Percentiles rank a stretch among this genome's conserved stretches.
phyloP scores from a whole-genome alignment of 1,140 invertebrate species.

The Pemphigus obesinymphae region DNA sequence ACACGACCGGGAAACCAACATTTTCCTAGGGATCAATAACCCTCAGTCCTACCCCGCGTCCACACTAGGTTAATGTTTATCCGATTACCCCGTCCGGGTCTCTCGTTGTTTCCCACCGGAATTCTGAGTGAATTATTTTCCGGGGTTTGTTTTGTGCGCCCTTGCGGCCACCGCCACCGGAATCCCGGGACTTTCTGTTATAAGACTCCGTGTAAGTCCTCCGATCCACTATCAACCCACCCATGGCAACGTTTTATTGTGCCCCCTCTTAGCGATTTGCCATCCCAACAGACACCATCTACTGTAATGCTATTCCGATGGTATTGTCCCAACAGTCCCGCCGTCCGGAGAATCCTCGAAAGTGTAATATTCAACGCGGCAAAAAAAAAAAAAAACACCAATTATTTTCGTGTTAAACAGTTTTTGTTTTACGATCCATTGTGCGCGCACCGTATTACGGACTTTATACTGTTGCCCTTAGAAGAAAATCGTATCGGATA shows the following conservation, averaged over 20 bases:
- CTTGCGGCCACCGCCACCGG: not conserved
- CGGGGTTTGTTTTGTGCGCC: slow-evolving; percentile 26
- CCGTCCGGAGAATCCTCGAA: not conserved
- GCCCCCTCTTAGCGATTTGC: not conserved
- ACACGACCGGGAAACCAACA: slow-evolving; percentile 11
- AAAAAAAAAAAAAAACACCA: not conserved
- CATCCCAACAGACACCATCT: not conserved
- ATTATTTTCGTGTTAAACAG: not conserved
- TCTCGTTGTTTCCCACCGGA: slow-evolving; percentile 36
- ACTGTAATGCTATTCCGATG: not conserved
- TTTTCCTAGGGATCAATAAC: slow-evolving; percentile 37
- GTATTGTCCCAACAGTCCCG: not conserved
- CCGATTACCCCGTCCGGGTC: slow-evolving; percentile 39
- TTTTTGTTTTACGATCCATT: not conserved
- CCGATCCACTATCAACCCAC: not conserved
- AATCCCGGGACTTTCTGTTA: slow-evolving; percentile 8
- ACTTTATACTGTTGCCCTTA: not conserved
- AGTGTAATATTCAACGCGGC: not conserved
- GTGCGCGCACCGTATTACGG: not conserved
- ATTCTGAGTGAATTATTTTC: slow-evolving; percentile 41
- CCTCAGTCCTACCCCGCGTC: not conserved
- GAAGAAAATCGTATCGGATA: not conserved
- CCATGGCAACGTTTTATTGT: not conserved
- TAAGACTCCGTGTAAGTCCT: slow-evolving; percentile 3
- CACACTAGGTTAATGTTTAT: slow-evolving; percentile 38